These are phyloP conservation scores for Vultur gryphus DNA, from an alignment of 2,797 vertebrate genomes.

Conservation along the genomic window DNA sequence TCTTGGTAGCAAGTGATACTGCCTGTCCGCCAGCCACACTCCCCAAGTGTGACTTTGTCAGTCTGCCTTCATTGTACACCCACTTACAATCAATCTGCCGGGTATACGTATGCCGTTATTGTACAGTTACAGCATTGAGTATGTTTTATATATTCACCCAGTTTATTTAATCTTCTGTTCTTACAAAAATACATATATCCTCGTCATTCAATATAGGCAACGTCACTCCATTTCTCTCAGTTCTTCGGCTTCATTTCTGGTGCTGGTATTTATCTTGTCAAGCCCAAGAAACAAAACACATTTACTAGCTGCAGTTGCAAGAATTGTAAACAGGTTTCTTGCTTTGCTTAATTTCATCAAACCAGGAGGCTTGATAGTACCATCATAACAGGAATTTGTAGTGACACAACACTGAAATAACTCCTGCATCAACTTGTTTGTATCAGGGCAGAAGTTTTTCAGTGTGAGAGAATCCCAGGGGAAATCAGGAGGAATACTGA, in stretches of 20 bases:
- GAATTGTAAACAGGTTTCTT: background rate
- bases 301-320: background rate
- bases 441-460: background rate
- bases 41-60: background rate
- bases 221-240: background rate
- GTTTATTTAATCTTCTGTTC: background rate
- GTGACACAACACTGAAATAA: background rate
- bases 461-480: background rate
- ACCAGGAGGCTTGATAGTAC: background rate
- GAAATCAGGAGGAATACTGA: constrained; percentile 35
- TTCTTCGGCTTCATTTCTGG: background rate
- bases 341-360: constrained; percentile 7
- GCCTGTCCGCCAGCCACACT: background rate
- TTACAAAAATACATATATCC: background rate
- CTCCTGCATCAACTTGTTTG: background rate
- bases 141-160: background rate
- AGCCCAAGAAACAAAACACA: background rate
- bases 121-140: background rate
- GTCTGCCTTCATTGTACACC: background rate
- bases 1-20: background rate
- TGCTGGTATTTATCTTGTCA: background rate
- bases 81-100: background rate
- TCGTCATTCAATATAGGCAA: background rate
- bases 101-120: accelerated
- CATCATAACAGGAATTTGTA: background rate